Percentiles rank a stretch among this genome's conserved stretches.
Conservation (phyloP, 2,888 invertebrate genomes). For the Papilio elwesi region DNA sequence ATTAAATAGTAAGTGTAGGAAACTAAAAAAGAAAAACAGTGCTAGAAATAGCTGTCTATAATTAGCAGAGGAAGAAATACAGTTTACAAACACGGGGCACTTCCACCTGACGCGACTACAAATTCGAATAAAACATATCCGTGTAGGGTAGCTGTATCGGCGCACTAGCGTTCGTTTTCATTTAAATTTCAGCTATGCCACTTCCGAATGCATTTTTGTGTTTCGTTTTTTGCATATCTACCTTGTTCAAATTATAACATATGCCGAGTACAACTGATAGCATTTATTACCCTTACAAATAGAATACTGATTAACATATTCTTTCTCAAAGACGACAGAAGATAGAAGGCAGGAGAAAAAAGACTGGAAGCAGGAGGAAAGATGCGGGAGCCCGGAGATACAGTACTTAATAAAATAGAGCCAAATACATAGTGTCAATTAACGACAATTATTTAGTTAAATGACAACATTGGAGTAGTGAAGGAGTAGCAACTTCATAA, state of each 20-base stretch:
- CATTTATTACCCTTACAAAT: too few species aligned
- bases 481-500: neutral
- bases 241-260: neutral
- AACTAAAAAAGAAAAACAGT: constrained; percentile 1
- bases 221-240: neutral
- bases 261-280: too few species aligned
- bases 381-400: neutral
- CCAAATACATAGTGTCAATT: neutral
- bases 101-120: constrained; percentile 31
- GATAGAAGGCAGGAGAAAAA: neutral
- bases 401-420: too few species aligned
- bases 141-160: constrained; percentile 2
- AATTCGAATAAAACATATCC: constrained; percentile 34
- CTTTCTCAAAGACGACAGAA: neutral
- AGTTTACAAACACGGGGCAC: constrained; percentile 21
- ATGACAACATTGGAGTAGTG: neutral
- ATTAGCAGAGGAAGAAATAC: constrained; percentile 19
- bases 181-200: constrained; percentile 30
- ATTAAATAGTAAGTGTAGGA: neutral
- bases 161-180: constrained; percentile 18
- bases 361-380: neutral
- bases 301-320: too few species aligned
- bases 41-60: constrained; percentile 8
- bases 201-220: constrained; percentile 10
- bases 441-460: neutral